Conservation (phyloP, 2,888 invertebrate genomes). For the Melipona bicolor region DNA sequence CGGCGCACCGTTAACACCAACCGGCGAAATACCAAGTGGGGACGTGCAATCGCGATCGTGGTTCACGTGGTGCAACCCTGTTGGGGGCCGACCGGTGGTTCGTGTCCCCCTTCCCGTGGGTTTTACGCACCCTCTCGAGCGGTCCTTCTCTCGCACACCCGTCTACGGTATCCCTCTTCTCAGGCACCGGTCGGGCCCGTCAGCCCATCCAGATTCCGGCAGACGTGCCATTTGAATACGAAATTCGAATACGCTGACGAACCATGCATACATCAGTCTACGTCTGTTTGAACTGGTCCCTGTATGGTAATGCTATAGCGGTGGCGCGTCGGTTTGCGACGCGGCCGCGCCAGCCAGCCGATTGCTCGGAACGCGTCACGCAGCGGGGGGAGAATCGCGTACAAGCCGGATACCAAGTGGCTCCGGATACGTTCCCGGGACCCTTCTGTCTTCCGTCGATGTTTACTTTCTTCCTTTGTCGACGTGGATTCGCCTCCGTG, state of each 20-base stretch:
- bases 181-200: constrained; percentile 50
- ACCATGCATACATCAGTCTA: constrained; percentile 82
- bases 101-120: constrained; percentile 29
- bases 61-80: constrained; percentile 49
- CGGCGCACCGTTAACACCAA: constrained; percentile 71
- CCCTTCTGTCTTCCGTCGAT: constrained; percentile 34
- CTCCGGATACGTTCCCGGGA: constrained; percentile 39
- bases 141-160: constrained; percentile 25
- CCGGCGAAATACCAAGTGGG: constrained; percentile 72
- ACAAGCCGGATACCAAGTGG: constrained; percentile 61
- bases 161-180: constrained; percentile 31
- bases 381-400: constrained; percentile 45
- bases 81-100: constrained; percentile 2
- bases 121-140: constrained; percentile 10
- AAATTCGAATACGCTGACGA: constrained; percentile 83
- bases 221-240: constrained; percentile 82
- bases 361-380: constrained; percentile 52
- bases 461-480: constrained; percentile 54
- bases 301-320: constrained; percentile 79
- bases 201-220: constrained; percentile 73
- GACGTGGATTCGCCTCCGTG: background rate
- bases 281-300: constrained; percentile 83
- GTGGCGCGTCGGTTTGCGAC: constrained; percentile 40
- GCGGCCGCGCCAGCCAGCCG: constrained; percentile 41
- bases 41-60: constrained; percentile 72